Evolutionary conservation across 1,140 invertebrate genomes (phyloP).

Genomic region (Rhizoglyphus robini): DNA sequence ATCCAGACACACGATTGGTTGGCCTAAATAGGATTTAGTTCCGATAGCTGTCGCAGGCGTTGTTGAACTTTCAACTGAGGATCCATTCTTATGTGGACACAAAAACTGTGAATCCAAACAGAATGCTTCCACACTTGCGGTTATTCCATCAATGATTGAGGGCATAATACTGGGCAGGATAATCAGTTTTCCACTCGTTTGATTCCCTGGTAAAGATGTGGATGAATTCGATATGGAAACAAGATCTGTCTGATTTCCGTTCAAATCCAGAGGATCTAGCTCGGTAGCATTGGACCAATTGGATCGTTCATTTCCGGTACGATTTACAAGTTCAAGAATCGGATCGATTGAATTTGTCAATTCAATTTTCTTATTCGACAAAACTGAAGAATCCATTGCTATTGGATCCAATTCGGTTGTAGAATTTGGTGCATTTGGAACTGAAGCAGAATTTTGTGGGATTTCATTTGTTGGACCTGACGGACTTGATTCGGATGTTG

Average conservation of each 20-base stretch:
- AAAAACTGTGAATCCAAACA: neutral
- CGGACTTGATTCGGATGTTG: neutral
- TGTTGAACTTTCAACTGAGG: no score
- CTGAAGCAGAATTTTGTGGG: neutral
- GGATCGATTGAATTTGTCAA: no score
- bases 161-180: neutral
- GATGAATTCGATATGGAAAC: neutral
- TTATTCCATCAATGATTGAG: neutral
- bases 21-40: neutral
- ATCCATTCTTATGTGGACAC: neutral
- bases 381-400: neutral
- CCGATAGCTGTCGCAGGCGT: no score
- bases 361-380: neutral
- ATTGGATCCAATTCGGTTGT: neutral
- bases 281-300: neutral
- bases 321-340: no score
- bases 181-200: neutral
- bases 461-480: neutral
- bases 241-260: no score
- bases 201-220: neutral
- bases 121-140: neutral
- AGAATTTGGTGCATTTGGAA: neutral
- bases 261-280: no score
- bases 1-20: conserved; percentile 16
- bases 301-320: neutral